These are phyloP conservation scores for Drosophila subpulchrella DNA, from an alignment of 1,140 invertebrate genomes.

Conservation along the genomic window DNA sequence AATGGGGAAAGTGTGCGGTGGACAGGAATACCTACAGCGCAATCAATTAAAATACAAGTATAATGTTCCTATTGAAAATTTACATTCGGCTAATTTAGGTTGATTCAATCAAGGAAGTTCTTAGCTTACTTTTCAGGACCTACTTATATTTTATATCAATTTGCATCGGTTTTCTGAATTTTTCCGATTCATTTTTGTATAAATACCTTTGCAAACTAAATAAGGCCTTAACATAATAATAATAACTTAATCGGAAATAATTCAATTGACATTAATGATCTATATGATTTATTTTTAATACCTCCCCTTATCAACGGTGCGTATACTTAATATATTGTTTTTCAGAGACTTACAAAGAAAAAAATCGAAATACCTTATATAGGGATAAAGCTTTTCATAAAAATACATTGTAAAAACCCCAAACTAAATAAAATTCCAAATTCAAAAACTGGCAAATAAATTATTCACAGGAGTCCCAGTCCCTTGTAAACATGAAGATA, in stretches of 20 bases:
- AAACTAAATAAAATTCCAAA: background rate
- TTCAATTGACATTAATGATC: no score
- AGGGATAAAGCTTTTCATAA: background rate
- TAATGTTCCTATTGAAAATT: slow-evolving; percentile 17
- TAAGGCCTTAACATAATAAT: no score
- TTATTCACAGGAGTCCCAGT: background rate
- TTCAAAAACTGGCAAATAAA: background rate
- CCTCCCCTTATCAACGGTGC: background rate
- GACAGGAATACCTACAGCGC: background rate
- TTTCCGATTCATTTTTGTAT: background rate
- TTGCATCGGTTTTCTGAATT: no score
- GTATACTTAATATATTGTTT: background rate
- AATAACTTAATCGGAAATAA: no score
- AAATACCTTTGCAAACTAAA: background rate
- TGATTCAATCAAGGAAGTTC: no score
- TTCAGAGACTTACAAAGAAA: background rate
- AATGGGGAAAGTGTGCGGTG: background rate
- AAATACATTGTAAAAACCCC: background rate
- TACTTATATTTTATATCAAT: background rate
- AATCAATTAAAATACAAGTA: slow-evolving; percentile 28
- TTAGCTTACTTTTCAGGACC: background rate
- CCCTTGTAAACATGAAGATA: slow-evolving; percentile 5
- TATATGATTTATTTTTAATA: no score
- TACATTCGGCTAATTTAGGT: background rate
- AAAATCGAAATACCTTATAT: background rate